Percentiles rank a stretch among this genome's conserved stretches.
phyloP scores from a whole-genome alignment of 2,113 vertebrate species.

The Cochlearius cochlearius region DNA sequence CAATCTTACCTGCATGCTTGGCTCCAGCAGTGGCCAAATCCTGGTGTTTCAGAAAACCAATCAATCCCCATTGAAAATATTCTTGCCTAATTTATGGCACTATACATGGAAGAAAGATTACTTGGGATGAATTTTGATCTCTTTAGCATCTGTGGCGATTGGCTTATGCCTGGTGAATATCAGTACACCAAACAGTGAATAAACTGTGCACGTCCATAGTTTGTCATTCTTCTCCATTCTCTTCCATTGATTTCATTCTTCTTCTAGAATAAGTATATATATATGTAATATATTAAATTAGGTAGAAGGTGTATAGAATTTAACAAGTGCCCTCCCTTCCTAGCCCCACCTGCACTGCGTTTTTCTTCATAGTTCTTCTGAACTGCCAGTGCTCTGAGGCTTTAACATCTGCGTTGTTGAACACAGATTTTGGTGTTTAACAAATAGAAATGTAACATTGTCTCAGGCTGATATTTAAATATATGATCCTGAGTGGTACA shows the following conservation, averaged over 20 bases:
- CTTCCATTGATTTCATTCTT: not conserved
- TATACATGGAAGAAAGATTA: not conserved
- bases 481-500: not conserved
- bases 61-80: not conserved
- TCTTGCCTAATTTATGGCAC: not conserved
- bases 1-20: not conserved
- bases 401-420: not conserved
- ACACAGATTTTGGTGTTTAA: not conserved
- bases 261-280: not conserved
- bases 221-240: not conserved
- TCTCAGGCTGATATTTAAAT: not conserved
- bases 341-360: not conserved
- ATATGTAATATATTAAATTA: not conserved
- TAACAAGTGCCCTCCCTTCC: not conserved
- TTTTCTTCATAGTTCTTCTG: not conserved
- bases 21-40: not conserved
- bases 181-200: not conserved
- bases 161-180: not conserved
- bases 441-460: not conserved
- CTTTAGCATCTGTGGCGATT: not conserved
- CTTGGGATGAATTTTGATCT: not conserved
- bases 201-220: not conserved
- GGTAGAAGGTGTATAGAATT: not conserved
- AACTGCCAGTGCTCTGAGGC: not conserved
- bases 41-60: not conserved